A percentile compares a stretch with the other conserved stretches of the same genome.
These are phyloP conservation scores for Morone saxatilis DNA, from an alignment of 2,113 vertebrate genomes.

Conservation along the genomic window DNA sequence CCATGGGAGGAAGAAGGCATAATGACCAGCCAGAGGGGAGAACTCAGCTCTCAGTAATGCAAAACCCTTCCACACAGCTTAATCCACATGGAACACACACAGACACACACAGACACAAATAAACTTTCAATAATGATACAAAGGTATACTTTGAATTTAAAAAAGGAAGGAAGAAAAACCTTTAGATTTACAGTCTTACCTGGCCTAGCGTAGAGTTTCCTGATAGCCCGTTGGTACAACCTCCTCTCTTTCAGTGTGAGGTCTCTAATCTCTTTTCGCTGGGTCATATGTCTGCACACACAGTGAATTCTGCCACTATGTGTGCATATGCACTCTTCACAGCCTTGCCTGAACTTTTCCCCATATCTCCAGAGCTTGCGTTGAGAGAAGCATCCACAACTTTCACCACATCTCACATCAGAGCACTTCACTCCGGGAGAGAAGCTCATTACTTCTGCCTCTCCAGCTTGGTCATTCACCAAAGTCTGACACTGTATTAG, in stretches of 20 bases:
- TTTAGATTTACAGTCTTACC: constrained; percentile 49
- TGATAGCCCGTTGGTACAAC: constrained; percentile 64
- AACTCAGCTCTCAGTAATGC: constrained; percentile 61
- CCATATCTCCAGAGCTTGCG: constrained; percentile 35
- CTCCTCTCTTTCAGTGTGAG: constrained; percentile 58
- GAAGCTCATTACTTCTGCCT: constrained; percentile 61
- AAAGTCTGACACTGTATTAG: constrained; percentile 50
- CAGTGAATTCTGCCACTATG: constrained; percentile 50
- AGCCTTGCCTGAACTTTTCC: constrained; percentile 50
- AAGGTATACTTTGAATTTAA: neutral
- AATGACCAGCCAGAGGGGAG: constrained; percentile 51
- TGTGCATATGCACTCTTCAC: constrained; percentile 57
- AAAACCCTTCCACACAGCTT: constrained; percentile 65
- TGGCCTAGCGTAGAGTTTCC: constrained; percentile 50
- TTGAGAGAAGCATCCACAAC: constrained; percentile 45
- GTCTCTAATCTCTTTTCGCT: constrained; percentile 73
- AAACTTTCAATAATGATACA: neutral
- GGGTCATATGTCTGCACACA: constrained; percentile 57
- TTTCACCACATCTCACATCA: constrained; percentile 33
- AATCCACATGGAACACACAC: constrained; percentile 13
- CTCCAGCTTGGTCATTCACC: constrained; percentile 16
- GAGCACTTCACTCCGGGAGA: constrained; percentile 55
- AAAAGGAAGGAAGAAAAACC: neutral
- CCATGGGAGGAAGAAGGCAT: constrained; percentile 69
- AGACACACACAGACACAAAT: constrained; percentile 18